phyloP scores from a whole-genome alignment of 2,113 vertebrate genomes.

The mouse (Mus musculus) region GRCm39 chr4:68380001-68380500 shows the following conservation, averaged over 20 bases:
- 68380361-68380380: conserved; percentile 69
- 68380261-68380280: neutral
- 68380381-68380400: conserved; percentile 68
- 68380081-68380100: neutral
- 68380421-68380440: neutral
- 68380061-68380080: neutral
- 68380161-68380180: conserved; percentile 26
- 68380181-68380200: conserved; percentile 53
- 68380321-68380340: conserved; percentile 55
- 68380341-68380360: conserved; percentile 7
- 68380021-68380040: neutral
- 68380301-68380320: conserved; percentile 61
- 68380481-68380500: neutral
- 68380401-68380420: conserved; percentile 69
- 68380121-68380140: neutral
- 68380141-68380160: neutral
- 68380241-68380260: conserved; percentile 43
- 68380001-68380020: neutral
- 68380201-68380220: conserved; percentile 2
- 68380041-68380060: neutral
- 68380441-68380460: neutral
- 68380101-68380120: conserved; percentile 36
- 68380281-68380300: neutral
- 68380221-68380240: conserved; percentile 60
- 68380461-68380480: neutral